Evolutionary conservation across 1,140 invertebrate genomes (phyloP).

Genomic region (Acromyrmex echinatior): DNA sequence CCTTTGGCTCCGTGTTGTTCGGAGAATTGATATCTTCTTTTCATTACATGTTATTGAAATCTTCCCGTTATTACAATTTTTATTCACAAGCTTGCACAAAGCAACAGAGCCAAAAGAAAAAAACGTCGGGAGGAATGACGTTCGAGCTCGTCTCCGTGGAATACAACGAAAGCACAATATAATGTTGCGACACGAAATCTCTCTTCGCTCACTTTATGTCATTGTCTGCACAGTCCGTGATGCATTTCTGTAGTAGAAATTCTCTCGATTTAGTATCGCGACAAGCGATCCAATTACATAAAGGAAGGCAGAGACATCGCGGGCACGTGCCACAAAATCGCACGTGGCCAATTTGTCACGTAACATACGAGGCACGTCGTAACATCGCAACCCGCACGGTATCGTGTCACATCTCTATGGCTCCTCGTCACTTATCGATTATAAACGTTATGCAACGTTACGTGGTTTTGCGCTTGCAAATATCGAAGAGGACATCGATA

Average conservation of each 20-base stretch:
- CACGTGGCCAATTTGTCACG: slow-evolving; percentile 46
- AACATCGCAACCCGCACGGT: not conserved
- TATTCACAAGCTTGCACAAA: not conserved
- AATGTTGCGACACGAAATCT: slow-evolving; percentile 5
- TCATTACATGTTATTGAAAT: not conserved
- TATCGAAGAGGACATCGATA: not conserved
- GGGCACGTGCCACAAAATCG: slow-evolving; percentile 36
- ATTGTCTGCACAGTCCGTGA: not conserved
- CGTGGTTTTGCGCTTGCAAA: not conserved
- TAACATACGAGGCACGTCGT: not conserved
- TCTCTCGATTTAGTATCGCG: slow-evolving; percentile 38
- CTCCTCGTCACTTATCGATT: slow-evolving; percentile 38
- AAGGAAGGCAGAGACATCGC: slow-evolving; percentile 26
- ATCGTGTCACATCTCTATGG: slow-evolving; percentile 20
- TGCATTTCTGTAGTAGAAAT: not conserved
- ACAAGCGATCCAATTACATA: slow-evolving; percentile 31
- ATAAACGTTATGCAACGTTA: slow-evolving; percentile 37
- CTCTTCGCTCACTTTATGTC: not conserved
- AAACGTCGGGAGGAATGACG: not conserved
- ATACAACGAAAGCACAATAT: not conserved
- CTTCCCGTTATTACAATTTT: slow-evolving; percentile 2
- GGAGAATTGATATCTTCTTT: not conserved
- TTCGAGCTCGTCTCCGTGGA: not conserved
- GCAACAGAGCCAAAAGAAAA: not conserved
- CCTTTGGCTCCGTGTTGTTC: not conserved